phyloP scores from a whole-genome alignment of 37 sponge, comb jelly and placozoan genomes.

The Petrosia ficiformis region DNA sequence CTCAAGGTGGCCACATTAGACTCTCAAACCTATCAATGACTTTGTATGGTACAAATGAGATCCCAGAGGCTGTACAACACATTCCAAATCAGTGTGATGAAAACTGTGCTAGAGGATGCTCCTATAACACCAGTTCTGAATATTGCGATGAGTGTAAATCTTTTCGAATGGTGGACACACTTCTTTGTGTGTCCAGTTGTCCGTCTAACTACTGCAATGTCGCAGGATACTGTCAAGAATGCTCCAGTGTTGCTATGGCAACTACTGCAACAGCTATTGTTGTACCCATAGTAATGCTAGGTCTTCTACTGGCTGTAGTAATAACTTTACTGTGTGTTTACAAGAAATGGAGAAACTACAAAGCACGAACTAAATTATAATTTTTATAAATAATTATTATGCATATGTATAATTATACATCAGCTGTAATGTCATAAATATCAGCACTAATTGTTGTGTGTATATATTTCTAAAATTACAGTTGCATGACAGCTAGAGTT shows the following conservation, averaged over 20 bases:
- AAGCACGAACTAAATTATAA: no score
- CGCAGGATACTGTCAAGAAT: neutral
- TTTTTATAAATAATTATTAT: no score
- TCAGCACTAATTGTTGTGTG: no score
- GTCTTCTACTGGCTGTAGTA: no score
- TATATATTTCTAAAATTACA: no score
- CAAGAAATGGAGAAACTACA: no score
- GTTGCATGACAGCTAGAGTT: no score
- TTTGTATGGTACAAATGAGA: conserved; percentile 46
- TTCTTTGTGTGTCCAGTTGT: conserved; percentile 72
- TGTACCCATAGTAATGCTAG: neutral
- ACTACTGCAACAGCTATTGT: neutral
- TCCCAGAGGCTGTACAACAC: conserved; percentile 25
- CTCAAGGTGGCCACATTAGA: conserved; percentile 13
- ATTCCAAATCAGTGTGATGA: conserved; percentile 50
- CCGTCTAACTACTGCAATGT: conserved; percentile 22
- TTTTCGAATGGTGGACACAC: conserved; percentile 27
- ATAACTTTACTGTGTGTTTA: no score
- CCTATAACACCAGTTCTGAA: conserved; percentile 18
- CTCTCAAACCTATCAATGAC: conserved; percentile 15
- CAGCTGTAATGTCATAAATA: no score
- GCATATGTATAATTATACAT: no score
- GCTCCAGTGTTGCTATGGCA: neutral
- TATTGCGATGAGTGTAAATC: conserved; percentile 71
- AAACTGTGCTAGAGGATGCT: conserved; percentile 37